Evolutionary conservation across 2,888 invertebrate species (phyloP).

Genomic region (Heteropelma amictum): DNA sequence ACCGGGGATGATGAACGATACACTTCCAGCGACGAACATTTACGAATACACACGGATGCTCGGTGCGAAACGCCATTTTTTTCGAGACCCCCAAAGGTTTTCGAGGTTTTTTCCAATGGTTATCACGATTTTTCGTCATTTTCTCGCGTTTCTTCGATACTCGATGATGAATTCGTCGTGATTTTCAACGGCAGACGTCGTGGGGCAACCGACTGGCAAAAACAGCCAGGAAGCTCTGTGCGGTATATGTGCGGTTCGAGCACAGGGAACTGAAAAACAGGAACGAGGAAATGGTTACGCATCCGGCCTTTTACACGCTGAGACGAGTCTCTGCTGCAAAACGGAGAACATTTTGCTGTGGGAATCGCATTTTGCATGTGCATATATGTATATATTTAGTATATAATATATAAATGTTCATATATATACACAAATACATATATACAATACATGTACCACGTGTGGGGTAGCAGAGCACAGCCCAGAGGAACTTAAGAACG

Average conservation of each 20-base stretch:
- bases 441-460: background rate
- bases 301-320: slow-evolving; percentile 51
- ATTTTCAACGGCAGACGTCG: background rate
- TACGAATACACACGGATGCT: too few species aligned
- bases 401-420: background rate
- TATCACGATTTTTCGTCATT: background rate
- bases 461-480: slow-evolving; percentile 14
- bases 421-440: background rate
- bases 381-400: background rate
- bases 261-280: slow-evolving; percentile 35
- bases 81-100: background rate
- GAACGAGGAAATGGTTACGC: slow-evolving; percentile 48
- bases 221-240: slow-evolving; percentile 22
- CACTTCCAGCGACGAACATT: too few species aligned
- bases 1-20: too few species aligned
- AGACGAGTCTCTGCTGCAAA: slow-evolving; percentile 25
- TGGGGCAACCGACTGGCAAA: background rate
- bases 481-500: slow-evolving; percentile 13
- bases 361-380: slow-evolving; percentile 19
- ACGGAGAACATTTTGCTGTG: slow-evolving; percentile 12
- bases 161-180: background rate
- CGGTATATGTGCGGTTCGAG: background rate
- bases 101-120: too few species aligned
- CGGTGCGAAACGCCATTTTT: too few species aligned
- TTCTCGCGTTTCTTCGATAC: background rate